phyloP scores from a whole-genome alignment of 2,888 invertebrate genomes.

The Drosophila formosana region DNA sequence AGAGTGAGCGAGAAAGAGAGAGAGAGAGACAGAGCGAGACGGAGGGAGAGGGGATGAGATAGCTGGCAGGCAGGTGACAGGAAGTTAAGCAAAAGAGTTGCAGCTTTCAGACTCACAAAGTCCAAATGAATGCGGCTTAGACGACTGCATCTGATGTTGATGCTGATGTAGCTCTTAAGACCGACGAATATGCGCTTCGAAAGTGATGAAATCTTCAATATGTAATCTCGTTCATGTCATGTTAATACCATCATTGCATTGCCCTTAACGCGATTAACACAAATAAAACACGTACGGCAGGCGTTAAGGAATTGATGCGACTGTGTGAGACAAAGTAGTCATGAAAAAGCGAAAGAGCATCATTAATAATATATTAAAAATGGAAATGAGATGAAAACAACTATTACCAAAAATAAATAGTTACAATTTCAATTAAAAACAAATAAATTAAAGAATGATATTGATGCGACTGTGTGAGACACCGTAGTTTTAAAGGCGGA shows the following conservation, averaged over 20 bases:
- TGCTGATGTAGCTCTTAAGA: neutral
- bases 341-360: no score
- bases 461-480: no score
- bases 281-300: neutral
- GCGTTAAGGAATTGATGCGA: no score
- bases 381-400: no score
- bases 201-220: neutral
- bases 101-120: conserved; percentile 29
- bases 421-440: no score
- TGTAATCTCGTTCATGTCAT: neutral
- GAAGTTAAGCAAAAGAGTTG: conserved; percentile 37
- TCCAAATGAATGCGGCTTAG: conserved; percentile 32
- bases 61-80: conserved; percentile 20
- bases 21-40: neutral
- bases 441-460: no score
- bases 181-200: neutral
- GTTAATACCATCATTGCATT: neutral
- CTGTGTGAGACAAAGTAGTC: no score
- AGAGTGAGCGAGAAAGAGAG: neutral
- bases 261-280: neutral
- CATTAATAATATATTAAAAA: no score
- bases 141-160: conserved; percentile 1
- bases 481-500: no score
- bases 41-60: neutral
- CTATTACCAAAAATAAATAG: no score